Base-by-base conservation (phyloP, 2,113 vertebrate genomes). In the Sus scrofa region DNA sequence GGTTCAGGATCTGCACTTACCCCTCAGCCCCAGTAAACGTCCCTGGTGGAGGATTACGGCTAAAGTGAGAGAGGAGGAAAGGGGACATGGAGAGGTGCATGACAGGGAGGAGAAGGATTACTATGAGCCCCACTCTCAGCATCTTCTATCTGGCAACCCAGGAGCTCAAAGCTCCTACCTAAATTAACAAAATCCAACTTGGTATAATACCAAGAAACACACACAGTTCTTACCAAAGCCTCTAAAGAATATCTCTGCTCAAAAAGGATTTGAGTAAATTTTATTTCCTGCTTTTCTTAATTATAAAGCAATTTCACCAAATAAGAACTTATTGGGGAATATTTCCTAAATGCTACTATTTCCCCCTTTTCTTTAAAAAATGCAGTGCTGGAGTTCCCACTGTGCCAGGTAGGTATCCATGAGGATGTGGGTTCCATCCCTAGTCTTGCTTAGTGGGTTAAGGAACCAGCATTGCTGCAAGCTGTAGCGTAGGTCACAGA, bases 1-100 rank as follows among this genome's bases (percentile, higher is more conserved):
- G 86, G 98, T 98, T 98, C 95, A 97, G 98, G 97, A 98, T 98
- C 98, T 98, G 98, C 98, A 99, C 99, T 99, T 99, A 99, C 99
- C 99, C 99, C 99, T 98, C 98, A 99, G 99, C 98, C 99, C 99
- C 98, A 99, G 99, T 99, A 99, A 99, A 98, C 99, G 99, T 99
- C 99, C 99, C 99, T 99, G 99, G 99, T 99, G 99, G 98, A 99
- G 99, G 98, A 99, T 99, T 99, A 99, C 98, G 91, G 99, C 99
- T 99, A 98, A 94, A 99, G 98, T 98, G 98, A 99, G 98, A 99
- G 96, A 99, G 98, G 98, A 98, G 99, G 98, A 98, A 98, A 98
- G 98, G 98, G 99, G 98, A 98, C 98, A 98, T 98, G 98, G 99
- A 99, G 98, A 98, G 98, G 98, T 98, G 98, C 92, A 86, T 62